phyloP scores from a whole-genome alignment of 2,113 vertebrate species.

The Excalfactoria chinensis region DNA sequence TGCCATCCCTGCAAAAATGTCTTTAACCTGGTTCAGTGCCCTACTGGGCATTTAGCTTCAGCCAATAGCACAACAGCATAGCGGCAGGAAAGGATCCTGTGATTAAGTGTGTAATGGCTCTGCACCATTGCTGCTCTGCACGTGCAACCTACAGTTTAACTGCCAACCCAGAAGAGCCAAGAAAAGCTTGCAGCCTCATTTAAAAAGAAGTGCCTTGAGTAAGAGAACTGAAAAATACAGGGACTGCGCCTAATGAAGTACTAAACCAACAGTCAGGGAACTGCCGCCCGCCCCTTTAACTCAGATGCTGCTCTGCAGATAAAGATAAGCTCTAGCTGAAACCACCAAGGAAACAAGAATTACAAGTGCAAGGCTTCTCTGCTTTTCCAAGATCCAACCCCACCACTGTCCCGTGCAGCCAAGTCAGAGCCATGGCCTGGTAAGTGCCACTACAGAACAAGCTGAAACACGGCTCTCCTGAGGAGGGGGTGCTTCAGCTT shows the following conservation, averaged over 20 bases:
- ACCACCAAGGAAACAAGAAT: rapidly evolving
- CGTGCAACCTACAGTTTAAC: neutral
- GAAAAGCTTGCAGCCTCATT: neutral
- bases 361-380: neutral
- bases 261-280: neutral
- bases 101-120: rapidly evolving
- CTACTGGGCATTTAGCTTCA: neutral
- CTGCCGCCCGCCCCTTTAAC: neutral
- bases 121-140: rapidly evolving
- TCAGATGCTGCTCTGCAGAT: neutral
- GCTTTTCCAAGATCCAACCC: neutral
- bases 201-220: neutral
- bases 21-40: neutral
- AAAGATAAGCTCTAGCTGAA: neutral
- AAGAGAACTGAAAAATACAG: neutral
- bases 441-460: rapidly evolving
- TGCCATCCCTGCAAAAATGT: neutral
- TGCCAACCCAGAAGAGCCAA: neutral
- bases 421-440: neutral
- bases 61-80: neutral
- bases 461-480: neutral
- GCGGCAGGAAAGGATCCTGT: neutral
- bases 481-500: rapidly evolving
- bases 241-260: neutral
- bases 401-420: rapidly evolving